Conservation (phyloP, 2,888 invertebrate species). For the Sesamia inferens region DNA sequence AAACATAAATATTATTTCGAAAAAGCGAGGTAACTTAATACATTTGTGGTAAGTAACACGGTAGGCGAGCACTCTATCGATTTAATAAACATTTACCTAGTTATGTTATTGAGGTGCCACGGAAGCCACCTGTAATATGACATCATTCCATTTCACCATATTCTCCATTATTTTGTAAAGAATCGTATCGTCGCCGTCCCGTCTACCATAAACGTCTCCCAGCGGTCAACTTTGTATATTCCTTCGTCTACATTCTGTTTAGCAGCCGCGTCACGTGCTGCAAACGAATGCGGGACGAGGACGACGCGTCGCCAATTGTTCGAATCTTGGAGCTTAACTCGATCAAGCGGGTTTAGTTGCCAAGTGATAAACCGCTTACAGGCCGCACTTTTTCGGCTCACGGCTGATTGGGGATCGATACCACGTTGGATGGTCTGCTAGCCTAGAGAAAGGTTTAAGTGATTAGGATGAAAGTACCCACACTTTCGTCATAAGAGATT, state of each 20-base stretch:
- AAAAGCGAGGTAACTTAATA: no score
- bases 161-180: neutral
- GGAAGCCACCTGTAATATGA: no score
- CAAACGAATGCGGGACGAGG: slow-evolving; percentile 79
- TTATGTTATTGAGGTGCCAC: no score
- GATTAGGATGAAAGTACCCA: slow-evolving; percentile 29
- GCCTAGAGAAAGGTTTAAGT: slow-evolving; percentile 50
- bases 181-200: slow-evolving; percentile 58
- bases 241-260: slow-evolving; percentile 46
- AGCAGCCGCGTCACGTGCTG: slow-evolving; percentile 78
- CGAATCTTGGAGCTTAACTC: slow-evolving; percentile 88
- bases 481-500: neutral
- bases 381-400: slow-evolving; percentile 59
- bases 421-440: slow-evolving; percentile 52
- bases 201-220: slow-evolving; percentile 29
- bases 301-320: slow-evolving; percentile 84
- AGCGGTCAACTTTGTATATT: slow-evolving; percentile 56
- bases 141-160: neutral
- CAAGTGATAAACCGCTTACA: slow-evolving; percentile 83
- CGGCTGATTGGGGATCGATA: slow-evolving; percentile 66
- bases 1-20: no score
- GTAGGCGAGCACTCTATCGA: no score
- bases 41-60: no score
- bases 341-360: slow-evolving; percentile 80
- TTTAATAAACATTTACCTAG: no score